Conservation (phyloP, 92 coral and sea anemone genomes). For the Porites cylindrica region DNA sequence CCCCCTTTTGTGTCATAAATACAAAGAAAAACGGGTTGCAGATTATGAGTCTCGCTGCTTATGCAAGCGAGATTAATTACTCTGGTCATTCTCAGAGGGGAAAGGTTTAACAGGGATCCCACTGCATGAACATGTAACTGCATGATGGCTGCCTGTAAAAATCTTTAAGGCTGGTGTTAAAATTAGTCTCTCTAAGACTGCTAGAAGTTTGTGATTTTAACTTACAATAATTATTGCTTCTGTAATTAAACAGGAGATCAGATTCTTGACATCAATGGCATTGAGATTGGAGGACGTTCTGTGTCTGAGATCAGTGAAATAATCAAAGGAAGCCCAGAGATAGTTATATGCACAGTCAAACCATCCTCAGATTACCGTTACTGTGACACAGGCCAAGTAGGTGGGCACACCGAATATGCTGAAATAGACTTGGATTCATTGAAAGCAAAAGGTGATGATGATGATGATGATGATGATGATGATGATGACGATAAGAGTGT, state of each 20-base stretch:
- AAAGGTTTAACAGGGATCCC: no score
- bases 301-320: conserved; percentile 92
- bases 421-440: conserved; percentile 86
- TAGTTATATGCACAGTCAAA: conserved; percentile 91
- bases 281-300: conserved; percentile 80
- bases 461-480: conserved; percentile 46
- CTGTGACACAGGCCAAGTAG: conserved; percentile 71
- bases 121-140: no score
- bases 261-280: conserved; percentile 92
- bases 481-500: conserved; percentile 52
- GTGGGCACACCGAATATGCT: conserved; percentile 82
- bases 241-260: conserved; percentile 80
- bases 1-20: no score
- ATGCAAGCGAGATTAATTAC: no score
- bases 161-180: no score
- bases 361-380: conserved; percentile 86
- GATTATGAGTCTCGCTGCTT: no score
- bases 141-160: no score
- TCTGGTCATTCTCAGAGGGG: no score
- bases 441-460: conserved; percentile 50
- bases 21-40: no score
- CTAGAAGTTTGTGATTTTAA: no score
- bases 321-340: conserved; percentile 84
- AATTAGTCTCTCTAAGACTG: no score
- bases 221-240: neutral